Percentiles rank a stretch among this genome's conserved stretches.
Conservation (phyloP, 2,888 invertebrate species). For the Terebella lapidaria region DNA sequence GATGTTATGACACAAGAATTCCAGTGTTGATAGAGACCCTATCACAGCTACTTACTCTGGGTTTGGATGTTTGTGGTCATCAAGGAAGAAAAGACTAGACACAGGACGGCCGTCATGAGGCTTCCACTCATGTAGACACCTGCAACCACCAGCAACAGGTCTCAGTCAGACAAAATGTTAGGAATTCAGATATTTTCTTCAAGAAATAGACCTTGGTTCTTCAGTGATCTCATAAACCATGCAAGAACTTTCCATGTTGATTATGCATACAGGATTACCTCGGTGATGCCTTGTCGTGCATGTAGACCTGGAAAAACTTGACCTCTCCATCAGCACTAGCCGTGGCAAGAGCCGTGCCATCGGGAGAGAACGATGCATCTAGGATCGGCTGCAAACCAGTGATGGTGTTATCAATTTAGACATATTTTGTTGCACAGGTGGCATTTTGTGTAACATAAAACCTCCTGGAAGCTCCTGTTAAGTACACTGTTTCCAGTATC, state of each 20-base stretch:
- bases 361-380: slow-evolving; percentile 86
- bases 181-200: background rate
- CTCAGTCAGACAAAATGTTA: no score
- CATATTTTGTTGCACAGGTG: background rate
- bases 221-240: no score
- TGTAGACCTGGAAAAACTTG: slow-evolving; percentile 76
- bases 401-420: background rate
- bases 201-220: no score
- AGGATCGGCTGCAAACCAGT: slow-evolving; percentile 63
- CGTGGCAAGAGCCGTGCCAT: slow-evolving; percentile 88
- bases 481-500: background rate
- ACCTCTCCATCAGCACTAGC: slow-evolving; percentile 83
- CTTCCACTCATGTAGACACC: slow-evolving; percentile 87
- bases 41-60: slow-evolving; percentile 51
- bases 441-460: no score
- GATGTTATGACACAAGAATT: no score
- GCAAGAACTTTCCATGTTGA: no score
- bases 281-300: slow-evolving; percentile 18
- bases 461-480: no score
- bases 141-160: no score
- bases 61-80: slow-evolving; percentile 75
- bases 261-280: no score
- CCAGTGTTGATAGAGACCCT: no score
- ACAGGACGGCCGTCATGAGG: slow-evolving; percentile 85
- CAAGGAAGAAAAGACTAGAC: slow-evolving; percentile 85